phyloP scores from a whole-genome alignment of 2,888 invertebrate genomes.

The Mellilla xanthometata region DNA sequence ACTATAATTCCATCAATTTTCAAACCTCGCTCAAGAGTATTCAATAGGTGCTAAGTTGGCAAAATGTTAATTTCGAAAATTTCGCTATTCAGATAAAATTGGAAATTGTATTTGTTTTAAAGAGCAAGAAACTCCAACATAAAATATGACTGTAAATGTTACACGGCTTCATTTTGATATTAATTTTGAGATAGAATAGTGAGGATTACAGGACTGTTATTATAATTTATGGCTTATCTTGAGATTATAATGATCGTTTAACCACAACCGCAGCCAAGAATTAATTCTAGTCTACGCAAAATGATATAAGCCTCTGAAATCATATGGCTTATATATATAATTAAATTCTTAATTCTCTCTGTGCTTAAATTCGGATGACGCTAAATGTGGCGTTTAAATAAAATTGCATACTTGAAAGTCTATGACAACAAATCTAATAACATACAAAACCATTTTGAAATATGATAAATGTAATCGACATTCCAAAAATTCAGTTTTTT shows the following conservation, averaged over 20 bases:
- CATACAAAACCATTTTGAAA: no score
- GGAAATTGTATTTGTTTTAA: conserved; percentile 3
- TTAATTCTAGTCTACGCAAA: background rate
- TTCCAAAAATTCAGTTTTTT: no score
- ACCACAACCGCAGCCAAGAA: background rate
- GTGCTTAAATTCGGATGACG: conserved; percentile 51
- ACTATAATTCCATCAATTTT: conserved; percentile 21
- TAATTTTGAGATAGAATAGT: no score
- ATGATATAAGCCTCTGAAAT: background rate
- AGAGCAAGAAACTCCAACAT: background rate
- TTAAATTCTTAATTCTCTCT: conserved; percentile 49
- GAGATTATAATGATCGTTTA: background rate
- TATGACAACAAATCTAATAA: conserved; percentile 44
- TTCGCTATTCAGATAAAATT: conserved; percentile 7
- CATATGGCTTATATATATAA: conserved; percentile 31
- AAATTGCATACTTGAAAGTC: conserved; percentile 59
- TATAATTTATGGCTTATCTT: no score
- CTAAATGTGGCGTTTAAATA: conserved; percentile 61
- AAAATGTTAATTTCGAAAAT: conserved; percentile 12
- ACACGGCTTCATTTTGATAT: no score
- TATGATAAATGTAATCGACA: no score
- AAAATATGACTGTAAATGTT: no score
- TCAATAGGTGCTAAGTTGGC: conserved; percentile 16
- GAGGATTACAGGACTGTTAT: no score
- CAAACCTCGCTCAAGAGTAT: conserved; percentile 4